Evolutionary conservation across 2,797 vertebrate genomes (phyloP).

Genomic region (Enteromius paludinosus): DNA sequence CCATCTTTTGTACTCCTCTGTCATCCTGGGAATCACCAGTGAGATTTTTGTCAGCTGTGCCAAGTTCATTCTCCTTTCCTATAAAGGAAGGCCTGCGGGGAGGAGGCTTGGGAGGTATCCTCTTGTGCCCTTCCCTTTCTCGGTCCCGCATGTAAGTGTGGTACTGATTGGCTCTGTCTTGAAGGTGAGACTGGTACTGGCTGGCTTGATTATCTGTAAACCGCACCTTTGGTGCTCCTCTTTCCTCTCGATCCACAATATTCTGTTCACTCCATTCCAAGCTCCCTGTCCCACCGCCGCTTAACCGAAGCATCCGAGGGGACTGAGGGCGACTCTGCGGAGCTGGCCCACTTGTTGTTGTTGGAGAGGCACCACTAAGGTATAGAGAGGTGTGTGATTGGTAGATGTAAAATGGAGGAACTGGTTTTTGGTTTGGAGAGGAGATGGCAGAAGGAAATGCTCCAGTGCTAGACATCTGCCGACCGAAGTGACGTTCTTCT

Average conservation of each 20-base stretch:
- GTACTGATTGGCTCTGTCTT: slow-evolving; percentile 61
- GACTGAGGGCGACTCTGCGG: slow-evolving; percentile 79
- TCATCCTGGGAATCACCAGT: slow-evolving; percentile 64
- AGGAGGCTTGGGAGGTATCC: slow-evolving; percentile 75
- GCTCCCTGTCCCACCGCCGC: slow-evolving; percentile 71
- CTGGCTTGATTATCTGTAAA: slow-evolving; percentile 77
- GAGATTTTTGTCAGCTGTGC: slow-evolving; percentile 49
- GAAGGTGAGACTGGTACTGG: slow-evolving; percentile 54
- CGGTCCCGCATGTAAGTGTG: slow-evolving; percentile 54
- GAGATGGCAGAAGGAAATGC: slow-evolving; percentile 72
- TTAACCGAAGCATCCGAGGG: slow-evolving; percentile 76
- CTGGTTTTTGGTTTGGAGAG: slow-evolving; percentile 70
- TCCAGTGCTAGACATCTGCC: slow-evolving; percentile 79
- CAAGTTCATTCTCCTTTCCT: slow-evolving; percentile 73
- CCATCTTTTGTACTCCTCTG: slow-evolving; percentile 29
- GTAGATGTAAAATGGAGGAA: slow-evolving; percentile 65
- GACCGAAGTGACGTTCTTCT: slow-evolving; percentile 81
- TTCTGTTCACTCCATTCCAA: slow-evolving; percentile 56
- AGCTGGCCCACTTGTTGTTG: slow-evolving; percentile 70
- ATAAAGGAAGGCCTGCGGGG: slow-evolving; percentile 79
- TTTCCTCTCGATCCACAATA: slow-evolving; percentile 55
- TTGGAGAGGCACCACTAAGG: slow-evolving; percentile 73
- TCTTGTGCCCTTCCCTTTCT: slow-evolving; percentile 75
- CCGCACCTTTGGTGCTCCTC: slow-evolving; percentile 79
- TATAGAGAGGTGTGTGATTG: slow-evolving; percentile 77